Evolutionary conservation across 2,113 vertebrate genomes (phyloP).

Genomic region (Typhlomys cinereus): DNA sequence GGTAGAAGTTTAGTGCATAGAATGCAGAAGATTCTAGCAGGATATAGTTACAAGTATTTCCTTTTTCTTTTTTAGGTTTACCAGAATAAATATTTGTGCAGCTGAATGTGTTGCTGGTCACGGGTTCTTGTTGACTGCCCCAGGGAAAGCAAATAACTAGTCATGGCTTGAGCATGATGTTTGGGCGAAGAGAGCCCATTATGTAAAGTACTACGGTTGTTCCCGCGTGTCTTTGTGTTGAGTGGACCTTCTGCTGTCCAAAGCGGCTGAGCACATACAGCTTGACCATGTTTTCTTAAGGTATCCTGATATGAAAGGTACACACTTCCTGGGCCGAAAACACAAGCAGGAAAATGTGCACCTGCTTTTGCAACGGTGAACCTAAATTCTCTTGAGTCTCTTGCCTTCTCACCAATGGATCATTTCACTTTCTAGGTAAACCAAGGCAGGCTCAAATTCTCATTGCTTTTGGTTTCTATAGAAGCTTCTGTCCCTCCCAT

Average conservation of each 20-base stretch:
- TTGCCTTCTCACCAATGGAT: background rate
- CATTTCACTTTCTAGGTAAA: background rate
- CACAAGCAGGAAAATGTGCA: background rate
- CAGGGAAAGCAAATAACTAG: background rate
- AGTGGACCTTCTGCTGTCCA: background rate
- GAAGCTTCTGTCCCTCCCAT: background rate
- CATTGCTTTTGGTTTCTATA: background rate
- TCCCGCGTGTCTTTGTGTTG: background rate
- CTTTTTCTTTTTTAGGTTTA: conserved; percentile 66
- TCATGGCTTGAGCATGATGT: background rate
- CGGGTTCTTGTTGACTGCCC: conserved; percentile 18
- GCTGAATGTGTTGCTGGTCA: conserved; percentile 64
- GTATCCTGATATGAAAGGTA: background rate
- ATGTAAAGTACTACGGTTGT: background rate
- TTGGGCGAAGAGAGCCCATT: background rate
- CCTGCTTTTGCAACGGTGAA: background rate
- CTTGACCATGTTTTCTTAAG: background rate
- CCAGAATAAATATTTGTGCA: conserved; percentile 74
- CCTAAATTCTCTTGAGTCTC: background rate
- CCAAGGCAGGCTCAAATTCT: background rate
- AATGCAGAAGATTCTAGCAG: conserved; percentile 52
- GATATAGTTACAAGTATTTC: conserved; percentile 60
- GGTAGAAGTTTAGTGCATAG: conserved; percentile 46
- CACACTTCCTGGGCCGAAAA: background rate
- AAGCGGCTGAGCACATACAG: accelerated